phyloP scores from a whole-genome alignment of 2,113 vertebrate genomes.

The Callionymus lyra region DNA sequence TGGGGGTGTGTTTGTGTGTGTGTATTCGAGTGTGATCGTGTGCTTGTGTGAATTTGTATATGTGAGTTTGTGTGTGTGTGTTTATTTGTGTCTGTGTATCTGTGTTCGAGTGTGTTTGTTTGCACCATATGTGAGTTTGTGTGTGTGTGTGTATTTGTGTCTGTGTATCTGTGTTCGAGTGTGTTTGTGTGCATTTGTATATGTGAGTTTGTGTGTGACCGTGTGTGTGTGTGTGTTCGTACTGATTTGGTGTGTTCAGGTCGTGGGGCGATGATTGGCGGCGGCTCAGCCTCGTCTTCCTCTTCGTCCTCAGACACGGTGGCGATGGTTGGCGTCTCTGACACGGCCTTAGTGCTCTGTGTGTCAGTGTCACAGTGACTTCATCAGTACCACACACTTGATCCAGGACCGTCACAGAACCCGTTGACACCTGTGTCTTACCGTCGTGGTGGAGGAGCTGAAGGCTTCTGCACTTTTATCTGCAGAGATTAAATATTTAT shows the following conservation, averaged over 20 bases:
- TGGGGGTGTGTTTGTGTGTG: conserved; percentile 8
- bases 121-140: not conserved
- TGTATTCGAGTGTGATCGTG: too few relatives aligned
- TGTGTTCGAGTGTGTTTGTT: too few relatives aligned
- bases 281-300: conserved; percentile 79
- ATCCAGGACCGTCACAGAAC: not conserved
- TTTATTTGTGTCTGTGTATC: not conserved
- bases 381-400: conserved; percentile 1
- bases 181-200: not conserved
- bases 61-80: not conserved
- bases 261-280: conserved; percentile 84
- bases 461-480: conserved; percentile 85
- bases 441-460: conserved; percentile 75
- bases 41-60: not conserved
- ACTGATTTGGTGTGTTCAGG: conserved; percentile 97
- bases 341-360: conserved; percentile 83
- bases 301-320: conserved; percentile 87
- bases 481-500: conserved; percentile 34
- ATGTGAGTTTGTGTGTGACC: not conserved
- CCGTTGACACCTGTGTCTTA: conserved; percentile 56
- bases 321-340: conserved; percentile 80
- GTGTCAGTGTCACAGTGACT: conserved; percentile 31
- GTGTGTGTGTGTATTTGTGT: not conserved
- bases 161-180: not conserved
- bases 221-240: conserved; percentile 41